A percentile compares a stretch with the other conserved stretches of the same genome.
phyloP scores from a whole-genome alignment of 2,113 vertebrate species.

The Ctenomys sociabilis region DNA sequence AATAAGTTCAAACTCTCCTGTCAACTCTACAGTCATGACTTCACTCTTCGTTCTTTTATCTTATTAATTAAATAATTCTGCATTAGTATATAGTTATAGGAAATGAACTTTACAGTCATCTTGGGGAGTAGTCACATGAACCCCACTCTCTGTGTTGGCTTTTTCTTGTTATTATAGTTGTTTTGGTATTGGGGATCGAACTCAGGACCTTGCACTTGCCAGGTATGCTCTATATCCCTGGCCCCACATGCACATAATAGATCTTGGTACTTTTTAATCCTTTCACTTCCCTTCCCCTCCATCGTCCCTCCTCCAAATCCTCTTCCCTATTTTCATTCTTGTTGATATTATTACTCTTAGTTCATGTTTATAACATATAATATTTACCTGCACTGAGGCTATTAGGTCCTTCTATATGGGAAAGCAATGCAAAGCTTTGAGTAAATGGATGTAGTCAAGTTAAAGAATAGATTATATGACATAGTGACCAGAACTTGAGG shows the following conservation, averaged over 20 bases:
- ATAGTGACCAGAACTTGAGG: not conserved
- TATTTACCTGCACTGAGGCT: not conserved
- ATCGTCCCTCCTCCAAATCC: not conserved
- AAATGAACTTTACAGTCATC: not conserved
- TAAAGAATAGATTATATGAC: not conserved
- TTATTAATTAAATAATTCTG: not conserved
- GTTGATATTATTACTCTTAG: not conserved
- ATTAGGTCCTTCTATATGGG: not conserved
- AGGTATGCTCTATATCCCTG: too few species aligned
- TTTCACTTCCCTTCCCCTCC: not conserved
- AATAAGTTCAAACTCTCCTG: not conserved
- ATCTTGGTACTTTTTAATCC: not conserved
- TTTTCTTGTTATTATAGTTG: too few species aligned
- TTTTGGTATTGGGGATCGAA: too few species aligned
- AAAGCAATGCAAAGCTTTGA: not conserved
- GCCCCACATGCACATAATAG: not conserved
- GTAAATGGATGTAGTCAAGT: not conserved
- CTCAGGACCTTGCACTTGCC: too few species aligned
- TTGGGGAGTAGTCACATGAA: not conserved
- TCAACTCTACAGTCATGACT: not conserved
- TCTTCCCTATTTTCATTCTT: not conserved
- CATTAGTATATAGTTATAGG: not conserved
- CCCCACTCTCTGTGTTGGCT: too few species aligned
- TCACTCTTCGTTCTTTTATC: not conserved
- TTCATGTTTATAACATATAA: not conserved